Conservation (phyloP, 1,140 invertebrate species). For the Sycophila sp. region DNA sequence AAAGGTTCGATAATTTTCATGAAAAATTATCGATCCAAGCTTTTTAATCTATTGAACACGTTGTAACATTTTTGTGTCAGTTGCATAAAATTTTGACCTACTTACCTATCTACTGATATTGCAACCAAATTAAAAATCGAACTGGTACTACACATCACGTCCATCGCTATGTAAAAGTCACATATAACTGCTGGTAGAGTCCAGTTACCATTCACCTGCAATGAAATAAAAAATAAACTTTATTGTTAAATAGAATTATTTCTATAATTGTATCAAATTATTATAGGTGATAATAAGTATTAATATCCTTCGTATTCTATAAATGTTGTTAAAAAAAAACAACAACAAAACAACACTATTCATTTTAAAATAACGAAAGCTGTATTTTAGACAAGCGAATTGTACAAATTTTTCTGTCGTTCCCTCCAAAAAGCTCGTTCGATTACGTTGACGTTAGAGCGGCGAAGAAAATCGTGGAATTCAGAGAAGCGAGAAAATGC, state of each 20-base stretch:
- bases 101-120: constrained; percentile 98
- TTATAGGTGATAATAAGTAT: no score
- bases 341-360: no score
- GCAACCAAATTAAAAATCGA: constrained; percentile 99
- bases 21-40: background rate
- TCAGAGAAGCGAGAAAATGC: background rate
- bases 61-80: no score
- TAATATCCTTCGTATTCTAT: no score
- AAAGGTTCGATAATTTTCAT: no score
- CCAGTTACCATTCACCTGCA: constrained; percentile 88
- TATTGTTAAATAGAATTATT: background rate
- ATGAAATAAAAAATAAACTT: constrained; percentile 55
- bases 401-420: no score
- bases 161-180: constrained; percentile 99
- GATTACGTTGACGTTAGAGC: no score
- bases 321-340: no score
- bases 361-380: no score
- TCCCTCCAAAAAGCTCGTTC: no score
- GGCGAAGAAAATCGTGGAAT: background rate
- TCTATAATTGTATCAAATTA: background rate
- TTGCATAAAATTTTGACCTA: no score
- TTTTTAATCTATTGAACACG: background rate
- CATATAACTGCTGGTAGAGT: constrained; percentile 89
- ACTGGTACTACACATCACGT: constrained; percentile 97
- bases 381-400: background rate